Base-by-base conservation (phyloP, 2,888 invertebrate species). In the Apeira syringaria region DNA sequence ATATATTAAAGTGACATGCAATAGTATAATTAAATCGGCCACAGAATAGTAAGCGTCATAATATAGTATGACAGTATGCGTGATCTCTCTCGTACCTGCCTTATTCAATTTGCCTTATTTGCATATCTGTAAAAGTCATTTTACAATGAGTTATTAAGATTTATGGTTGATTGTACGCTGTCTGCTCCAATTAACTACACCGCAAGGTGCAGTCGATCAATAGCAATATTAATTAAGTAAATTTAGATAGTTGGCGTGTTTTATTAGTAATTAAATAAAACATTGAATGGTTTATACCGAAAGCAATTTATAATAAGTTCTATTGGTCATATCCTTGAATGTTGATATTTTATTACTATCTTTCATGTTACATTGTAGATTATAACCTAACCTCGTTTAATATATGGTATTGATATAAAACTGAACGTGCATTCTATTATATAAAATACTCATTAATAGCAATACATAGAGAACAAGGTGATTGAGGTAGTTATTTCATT, bases 1-100 rank as follows among this genome's bases (percentile, higher is more conserved):
- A 24, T 3, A 39, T 10, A 5, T 9, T 34, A 12, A 30, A 38
- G 9, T 20, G 40, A 49, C 50, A 51, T 39, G 47, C 47, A 46
- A 49, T 36, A 26, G 17, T 34, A 38, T 46, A 38, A 49, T 49
- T 29, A 56, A 38, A 26, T 30, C 32, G 24, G 18, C 13, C 24
- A 22, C 28, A 8, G 12, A 24, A 12, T 32, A 33, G 9, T 33
- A 25, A 7, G n/a, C 26, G n/a, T n/a, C 12, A 15, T 22, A n/a
- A n/a, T 20, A 10, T 22, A 10, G 13, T 7, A 6, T 20, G 20
- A 20, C 7, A 8, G 24, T 24, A 28, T 29, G 11, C 6, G 4
- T 7, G 4, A 18, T 22, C 5, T n/a, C 2, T 2, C 18, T 27
- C 3, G 11, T 5, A 17, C n/a, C n/a, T n/a, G n/a, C n/a, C n/a